Percentiles rank a stretch among this genome's conserved stretches.
Evolutionary conservation across 2,797 vertebrate species (phyloP).

Genomic region (Cynopterus sphinx): DNA sequence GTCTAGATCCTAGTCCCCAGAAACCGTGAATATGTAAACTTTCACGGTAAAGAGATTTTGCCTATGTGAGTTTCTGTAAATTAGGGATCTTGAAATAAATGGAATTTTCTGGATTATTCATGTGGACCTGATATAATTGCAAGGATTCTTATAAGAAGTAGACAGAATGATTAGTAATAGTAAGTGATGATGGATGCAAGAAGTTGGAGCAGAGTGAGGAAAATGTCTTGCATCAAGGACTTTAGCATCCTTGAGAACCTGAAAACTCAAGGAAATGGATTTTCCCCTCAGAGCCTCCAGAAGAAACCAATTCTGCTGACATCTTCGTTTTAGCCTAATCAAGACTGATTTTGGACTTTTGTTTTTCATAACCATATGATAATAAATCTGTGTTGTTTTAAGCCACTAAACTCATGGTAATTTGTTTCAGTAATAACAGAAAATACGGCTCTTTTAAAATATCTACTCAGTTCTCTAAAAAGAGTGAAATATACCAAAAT

Average conservation of each 20-base stretch:
- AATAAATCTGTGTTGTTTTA: background rate
- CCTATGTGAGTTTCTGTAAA: background rate
- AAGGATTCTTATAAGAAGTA: too few relatives aligned
- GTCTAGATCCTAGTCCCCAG: background rate
- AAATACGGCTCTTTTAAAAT: background rate
- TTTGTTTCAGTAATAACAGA: background rate
- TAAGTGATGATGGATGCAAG: background rate
- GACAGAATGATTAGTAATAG: background rate
- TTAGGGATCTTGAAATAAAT: background rate
- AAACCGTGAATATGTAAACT: background rate
- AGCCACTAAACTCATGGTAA: background rate
- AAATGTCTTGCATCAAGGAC: rapidly evolving
- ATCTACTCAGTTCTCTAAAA: background rate
- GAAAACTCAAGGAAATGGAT: background rate
- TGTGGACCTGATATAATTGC: background rate
- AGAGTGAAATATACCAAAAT: background rate
- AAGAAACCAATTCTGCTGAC: background rate
- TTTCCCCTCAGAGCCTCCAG: rapidly evolving
- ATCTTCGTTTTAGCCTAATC: background rate
- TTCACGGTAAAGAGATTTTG: background rate
- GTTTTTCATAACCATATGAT: background rate
- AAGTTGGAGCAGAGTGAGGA: rapidly evolving
- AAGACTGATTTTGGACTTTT: background rate
- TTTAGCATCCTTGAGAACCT: background rate
- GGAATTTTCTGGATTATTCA: background rate